These are phyloP conservation scores for Yasuhikotakia modesta DNA, from an alignment of 2,797 vertebrate species.

Conservation along the genomic window DNA sequence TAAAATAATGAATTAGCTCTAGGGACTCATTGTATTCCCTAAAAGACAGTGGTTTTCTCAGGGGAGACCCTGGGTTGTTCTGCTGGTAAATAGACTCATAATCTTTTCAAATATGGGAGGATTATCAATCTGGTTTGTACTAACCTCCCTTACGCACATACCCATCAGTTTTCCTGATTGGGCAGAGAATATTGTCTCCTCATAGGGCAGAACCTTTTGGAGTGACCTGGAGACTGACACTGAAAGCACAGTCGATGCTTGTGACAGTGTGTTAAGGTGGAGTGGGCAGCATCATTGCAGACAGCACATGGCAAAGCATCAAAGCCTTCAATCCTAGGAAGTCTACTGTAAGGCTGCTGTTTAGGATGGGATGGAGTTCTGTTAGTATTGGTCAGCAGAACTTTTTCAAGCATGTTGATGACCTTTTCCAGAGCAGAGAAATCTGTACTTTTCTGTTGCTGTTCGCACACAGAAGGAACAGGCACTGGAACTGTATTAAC, in stretches of 20 bases:
- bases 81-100: neutral
- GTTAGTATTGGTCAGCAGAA: conserved; percentile 3
- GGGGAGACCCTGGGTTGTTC: neutral
- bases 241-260: conserved; percentile 53
- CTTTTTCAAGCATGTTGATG: conserved; percentile 36
- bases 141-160: no score
- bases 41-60: neutral
- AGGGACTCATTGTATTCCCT: no score
- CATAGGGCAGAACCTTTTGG: conserved; percentile 25
- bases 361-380: neutral
- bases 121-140: no score
- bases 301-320: conserved; percentile 13
- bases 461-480: neutral
- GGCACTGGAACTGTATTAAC: neutral
- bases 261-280: conserved; percentile 43
- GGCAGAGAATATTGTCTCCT: neutral
- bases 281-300: conserved; percentile 40
- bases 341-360: neutral
- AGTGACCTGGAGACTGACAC: conserved; percentile 55
- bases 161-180: no score
- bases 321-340: conserved; percentile 32
- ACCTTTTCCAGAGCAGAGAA: neutral
- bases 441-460: conserved; percentile 2
- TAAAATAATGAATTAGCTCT: conserved; percentile 41
- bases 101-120: no score